A percentile compares a stretch with the other conserved stretches of the same genome.
Conservation (phyloP, 2,113 vertebrate genomes). For the Polypterus senegalus region DNA sequence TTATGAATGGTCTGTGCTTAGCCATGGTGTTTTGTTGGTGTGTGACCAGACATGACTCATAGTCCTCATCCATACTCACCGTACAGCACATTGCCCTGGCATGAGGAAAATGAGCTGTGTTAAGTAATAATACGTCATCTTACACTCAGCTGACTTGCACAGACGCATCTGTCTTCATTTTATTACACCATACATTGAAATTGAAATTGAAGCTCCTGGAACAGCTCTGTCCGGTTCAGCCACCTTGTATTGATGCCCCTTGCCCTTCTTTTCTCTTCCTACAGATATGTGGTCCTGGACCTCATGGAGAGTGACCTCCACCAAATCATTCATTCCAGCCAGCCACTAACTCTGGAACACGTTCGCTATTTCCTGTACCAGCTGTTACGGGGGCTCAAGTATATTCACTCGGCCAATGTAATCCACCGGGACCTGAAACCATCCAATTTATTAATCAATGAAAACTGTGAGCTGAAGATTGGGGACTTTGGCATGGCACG, state of each 20-base stretch:
- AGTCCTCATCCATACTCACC: too few species aligned
- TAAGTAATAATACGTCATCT: too few species aligned
- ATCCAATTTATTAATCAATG: constrained; percentile 84
- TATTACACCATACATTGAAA: too few species aligned
- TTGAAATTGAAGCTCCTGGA: too few species aligned
- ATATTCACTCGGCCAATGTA: constrained; percentile 91
- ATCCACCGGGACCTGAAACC: constrained; percentile 94
- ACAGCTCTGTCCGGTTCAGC: too few species aligned
- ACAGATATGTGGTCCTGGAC: constrained; percentile 88
- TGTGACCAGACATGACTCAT: too few species aligned
- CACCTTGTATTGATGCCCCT: neutral
- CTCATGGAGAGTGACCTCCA: constrained; percentile 95
- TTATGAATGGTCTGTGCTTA: too few species aligned
- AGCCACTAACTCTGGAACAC: constrained; percentile 76
- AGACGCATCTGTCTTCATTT: too few species aligned
- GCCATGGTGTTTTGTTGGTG: too few species aligned
- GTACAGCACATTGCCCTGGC: too few species aligned
- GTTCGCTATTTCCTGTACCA: constrained; percentile 93
- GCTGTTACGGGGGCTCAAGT: constrained; percentile 86
- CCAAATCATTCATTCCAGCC: constrained; percentile 88
- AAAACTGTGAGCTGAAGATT: constrained; percentile 94
- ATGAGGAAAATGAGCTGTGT: too few species aligned
- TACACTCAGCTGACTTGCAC: too few species aligned
- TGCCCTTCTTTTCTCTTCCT: neutral
- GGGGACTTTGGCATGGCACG: constrained; percentile 93